Evolutionary conservation across 2,888 invertebrate species (phyloP).

Genomic region (Digitonthophagus gazella): DNA sequence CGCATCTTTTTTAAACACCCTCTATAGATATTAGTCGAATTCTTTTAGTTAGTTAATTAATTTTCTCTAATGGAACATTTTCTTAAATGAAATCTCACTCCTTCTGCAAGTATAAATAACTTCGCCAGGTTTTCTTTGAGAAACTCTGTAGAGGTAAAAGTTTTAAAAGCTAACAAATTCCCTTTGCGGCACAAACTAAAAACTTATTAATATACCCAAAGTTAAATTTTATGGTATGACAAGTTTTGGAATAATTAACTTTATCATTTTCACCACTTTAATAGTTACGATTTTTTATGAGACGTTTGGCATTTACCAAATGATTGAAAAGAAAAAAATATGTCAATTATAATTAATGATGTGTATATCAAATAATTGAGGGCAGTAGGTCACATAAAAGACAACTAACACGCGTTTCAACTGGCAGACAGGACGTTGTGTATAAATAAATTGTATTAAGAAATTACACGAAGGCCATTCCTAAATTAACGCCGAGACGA

Average conservation of each 20-base stretch:
- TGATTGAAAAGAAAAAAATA: neutral
- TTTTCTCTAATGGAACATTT: too few relatives aligned
- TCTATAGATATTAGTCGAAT: too few relatives aligned
- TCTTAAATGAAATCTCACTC: too few relatives aligned
- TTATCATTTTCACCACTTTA: neutral
- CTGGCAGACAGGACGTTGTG: neutral
- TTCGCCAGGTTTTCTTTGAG: too few relatives aligned
- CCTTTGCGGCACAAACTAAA: too few relatives aligned
- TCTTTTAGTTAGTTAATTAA: too few relatives aligned
- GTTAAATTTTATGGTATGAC: neutral
- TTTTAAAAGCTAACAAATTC: too few relatives aligned
- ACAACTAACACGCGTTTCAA: neutral
- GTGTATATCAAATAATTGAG: neutral
- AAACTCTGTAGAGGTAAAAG: too few relatives aligned
- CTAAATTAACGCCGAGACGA: slow-evolving; percentile 4
- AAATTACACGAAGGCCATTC: slow-evolving; percentile 11
- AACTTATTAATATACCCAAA: neutral
- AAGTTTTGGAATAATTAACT: neutral
- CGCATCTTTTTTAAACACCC: too few relatives aligned
- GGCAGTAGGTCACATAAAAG: neutral
- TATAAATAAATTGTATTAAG: slow-evolving; percentile 17
- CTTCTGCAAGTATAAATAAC: too few relatives aligned
- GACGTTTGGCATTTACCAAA: neutral
- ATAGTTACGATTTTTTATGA: neutral
- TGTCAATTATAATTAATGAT: neutral